These are phyloP conservation scores for Ephestia elutella DNA, from an alignment of 1,140 invertebrate species.

Conservation along the genomic window DNA sequence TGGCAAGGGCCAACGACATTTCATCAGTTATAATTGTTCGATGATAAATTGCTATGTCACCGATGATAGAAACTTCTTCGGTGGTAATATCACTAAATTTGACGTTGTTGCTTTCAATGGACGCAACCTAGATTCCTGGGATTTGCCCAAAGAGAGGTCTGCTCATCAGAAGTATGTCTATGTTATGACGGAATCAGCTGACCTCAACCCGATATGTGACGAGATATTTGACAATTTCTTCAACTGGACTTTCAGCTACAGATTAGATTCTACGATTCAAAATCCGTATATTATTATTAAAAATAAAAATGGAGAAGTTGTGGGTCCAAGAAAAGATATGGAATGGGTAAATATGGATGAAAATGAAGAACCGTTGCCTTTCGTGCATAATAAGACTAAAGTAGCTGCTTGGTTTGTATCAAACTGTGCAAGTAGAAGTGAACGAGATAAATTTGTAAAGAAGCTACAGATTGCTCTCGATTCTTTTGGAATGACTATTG, in stretches of 20 bases:
- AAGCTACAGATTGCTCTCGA: constrained; percentile 75
- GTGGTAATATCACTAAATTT: constrained; percentile 50
- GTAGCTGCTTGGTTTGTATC: constrained; percentile 80
- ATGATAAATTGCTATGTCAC: constrained; percentile 57
- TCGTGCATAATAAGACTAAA: constrained; percentile 58
- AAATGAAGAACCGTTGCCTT: constrained; percentile 27
- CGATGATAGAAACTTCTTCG: constrained; percentile 39
- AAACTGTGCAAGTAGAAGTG: constrained; percentile 76
- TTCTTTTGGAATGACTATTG: constrained; percentile 63
- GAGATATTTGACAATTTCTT: constrained; percentile 62
- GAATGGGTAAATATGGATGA: constrained; percentile 35
- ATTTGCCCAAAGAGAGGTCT: constrained; percentile 51
- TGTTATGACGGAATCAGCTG: constrained; percentile 71
- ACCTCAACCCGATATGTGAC: constrained; percentile 54
- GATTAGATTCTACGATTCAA: constrained; percentile 73
- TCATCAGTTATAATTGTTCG: constrained; percentile 51
- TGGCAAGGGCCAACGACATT: constrained; percentile 39
- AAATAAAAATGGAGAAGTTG: constrained; percentile 39
- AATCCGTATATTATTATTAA: constrained; percentile 68
- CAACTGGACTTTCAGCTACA: constrained; percentile 79
- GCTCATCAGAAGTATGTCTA: constrained; percentile 70
- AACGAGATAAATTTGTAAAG: constrained; percentile 75
- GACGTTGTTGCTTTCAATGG: constrained; percentile 68
- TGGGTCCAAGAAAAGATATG: constrained; percentile 55
- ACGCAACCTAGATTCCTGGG: constrained; percentile 29